Evolutionary conservation across 2,888 invertebrate genomes (phyloP).

Genomic region (Reticulitermes lucifugus): DNA sequence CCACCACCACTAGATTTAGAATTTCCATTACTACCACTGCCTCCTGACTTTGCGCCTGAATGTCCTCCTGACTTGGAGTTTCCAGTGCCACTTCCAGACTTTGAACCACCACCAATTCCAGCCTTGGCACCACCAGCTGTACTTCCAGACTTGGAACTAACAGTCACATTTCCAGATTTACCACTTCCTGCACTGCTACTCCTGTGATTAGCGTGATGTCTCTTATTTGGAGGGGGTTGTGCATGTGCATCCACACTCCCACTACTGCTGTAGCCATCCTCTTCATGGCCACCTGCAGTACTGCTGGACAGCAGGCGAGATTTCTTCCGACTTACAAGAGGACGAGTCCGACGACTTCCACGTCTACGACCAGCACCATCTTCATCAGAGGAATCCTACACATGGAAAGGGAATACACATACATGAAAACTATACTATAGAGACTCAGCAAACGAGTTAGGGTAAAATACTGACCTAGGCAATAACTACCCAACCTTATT

Average conservation of each 20-base stretch:
- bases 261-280: constrained; percentile 31
- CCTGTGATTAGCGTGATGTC: constrained; percentile 29
- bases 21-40: not conserved
- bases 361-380: constrained; percentile 43
- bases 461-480: no score
- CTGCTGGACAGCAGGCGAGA: constrained; percentile 18
- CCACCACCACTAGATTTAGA: not conserved
- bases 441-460: no score
- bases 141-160: constrained; percentile 18
- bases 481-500: no score
- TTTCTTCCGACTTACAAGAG: constrained; percentile 47
- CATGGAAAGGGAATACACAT: not conserved
- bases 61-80: constrained; percentile 7
- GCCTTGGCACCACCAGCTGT: not conserved
- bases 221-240: constrained; percentile 32
- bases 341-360: constrained; percentile 40
- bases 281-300: constrained; percentile 28
- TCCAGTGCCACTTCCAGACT: not conserved
- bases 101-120: constrained; percentile 5
- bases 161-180: constrained; percentile 1
- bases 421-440: no score
- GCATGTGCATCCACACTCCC: not conserved
- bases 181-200: not conserved
- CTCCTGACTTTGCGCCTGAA: not conserved
- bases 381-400: constrained; percentile 51